Percentiles rank a stretch among this genome's conserved stretches.
phyloP scores from a whole-genome alignment of 2,797 vertebrate species.

The Harpagifer antarcticus region DNA sequence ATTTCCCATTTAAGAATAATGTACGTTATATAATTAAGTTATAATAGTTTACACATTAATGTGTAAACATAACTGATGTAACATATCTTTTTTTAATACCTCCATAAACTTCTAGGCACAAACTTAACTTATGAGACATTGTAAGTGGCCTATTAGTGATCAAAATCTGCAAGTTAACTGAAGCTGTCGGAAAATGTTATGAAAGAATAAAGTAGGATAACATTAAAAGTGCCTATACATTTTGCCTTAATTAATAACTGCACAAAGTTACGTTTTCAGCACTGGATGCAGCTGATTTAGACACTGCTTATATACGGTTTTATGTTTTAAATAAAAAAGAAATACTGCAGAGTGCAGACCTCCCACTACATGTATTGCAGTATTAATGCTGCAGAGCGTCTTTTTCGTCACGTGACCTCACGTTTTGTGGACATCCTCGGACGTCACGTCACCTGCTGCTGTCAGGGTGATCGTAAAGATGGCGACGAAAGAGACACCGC shows the following conservation, averaged over 20 bases:
- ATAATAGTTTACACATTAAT: too few relatives aligned
- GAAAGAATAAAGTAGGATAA: neutral
- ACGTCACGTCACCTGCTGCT: slow-evolving; percentile 12
- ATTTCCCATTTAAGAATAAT: too few relatives aligned
- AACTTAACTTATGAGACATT: accelerated
- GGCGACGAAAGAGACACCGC: slow-evolving; percentile 51
- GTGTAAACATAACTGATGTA: too few relatives aligned
- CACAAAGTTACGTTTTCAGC: too few relatives aligned
- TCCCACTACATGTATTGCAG: neutral
- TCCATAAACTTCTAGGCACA: neutral
- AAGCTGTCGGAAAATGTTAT: neutral
- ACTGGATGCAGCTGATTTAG: too few relatives aligned
- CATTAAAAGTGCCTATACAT: neutral
- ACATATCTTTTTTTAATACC: too few relatives aligned
- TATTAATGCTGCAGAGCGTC: neutral
- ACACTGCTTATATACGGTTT: too few relatives aligned
- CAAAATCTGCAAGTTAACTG: too few relatives aligned
- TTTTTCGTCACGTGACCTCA: slow-evolving; percentile 5
- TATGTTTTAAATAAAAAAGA: neutral
- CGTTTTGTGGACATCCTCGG: neutral
- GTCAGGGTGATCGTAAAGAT: slow-evolving; percentile 45
- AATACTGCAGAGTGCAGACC: neutral
- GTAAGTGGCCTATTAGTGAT: neutral
- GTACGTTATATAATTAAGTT: too few relatives aligned
- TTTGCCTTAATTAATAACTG: neutral